A percentile compares a stretch with the other conserved stretches of the same genome.
These are phyloP conservation scores for Neoniphon sammara DNA, from an alignment of 2,797 vertebrate species.

Conservation along the genomic window DNA sequence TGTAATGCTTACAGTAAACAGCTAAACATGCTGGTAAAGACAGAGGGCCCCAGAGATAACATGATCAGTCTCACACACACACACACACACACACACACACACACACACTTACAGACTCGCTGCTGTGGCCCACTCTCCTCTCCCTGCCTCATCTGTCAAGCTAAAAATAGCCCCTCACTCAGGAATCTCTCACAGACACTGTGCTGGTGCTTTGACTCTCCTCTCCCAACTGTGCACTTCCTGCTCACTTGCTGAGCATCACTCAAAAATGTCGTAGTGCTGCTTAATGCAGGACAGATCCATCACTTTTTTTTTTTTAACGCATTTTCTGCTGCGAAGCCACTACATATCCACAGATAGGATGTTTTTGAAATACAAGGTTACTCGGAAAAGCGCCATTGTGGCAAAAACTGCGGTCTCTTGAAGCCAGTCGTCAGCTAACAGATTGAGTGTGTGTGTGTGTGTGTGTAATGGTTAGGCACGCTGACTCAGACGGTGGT, in stretches of 20 bases:
- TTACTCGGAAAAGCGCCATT: constrained; percentile 69
- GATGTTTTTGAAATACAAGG: constrained; percentile 71
- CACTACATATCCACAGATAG: constrained; percentile 1
- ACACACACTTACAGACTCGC: constrained; percentile 29
- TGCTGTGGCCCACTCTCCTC: constrained; percentile 66
- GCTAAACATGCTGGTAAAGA: not conserved
- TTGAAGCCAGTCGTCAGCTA: constrained; percentile 73
- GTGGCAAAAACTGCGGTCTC: constrained; percentile 68
- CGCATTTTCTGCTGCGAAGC: constrained; percentile 14
- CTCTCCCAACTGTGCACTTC: constrained; percentile 62
- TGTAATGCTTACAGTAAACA: not conserved
- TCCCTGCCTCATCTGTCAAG: constrained; percentile 59
- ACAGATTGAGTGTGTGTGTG: constrained; percentile 62
- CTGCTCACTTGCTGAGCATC: constrained; percentile 60
- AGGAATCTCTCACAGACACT: constrained; percentile 69
- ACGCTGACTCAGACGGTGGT: constrained; percentile 73
- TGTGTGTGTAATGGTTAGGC: constrained; percentile 31
- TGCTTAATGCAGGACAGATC: constrained; percentile 31
- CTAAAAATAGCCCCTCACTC: constrained; percentile 78
- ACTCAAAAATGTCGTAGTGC: constrained; percentile 53
- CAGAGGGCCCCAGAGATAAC: constrained; percentile 6
- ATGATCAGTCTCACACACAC: not conserved
- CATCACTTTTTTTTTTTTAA: not conserved
- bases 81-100: constrained; percentile 41
- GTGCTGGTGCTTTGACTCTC: constrained; percentile 44